These are phyloP conservation scores for Oscheius sp. DNA, from an alignment of 1,140 invertebrate genomes.

Conservation along the genomic window DNA sequence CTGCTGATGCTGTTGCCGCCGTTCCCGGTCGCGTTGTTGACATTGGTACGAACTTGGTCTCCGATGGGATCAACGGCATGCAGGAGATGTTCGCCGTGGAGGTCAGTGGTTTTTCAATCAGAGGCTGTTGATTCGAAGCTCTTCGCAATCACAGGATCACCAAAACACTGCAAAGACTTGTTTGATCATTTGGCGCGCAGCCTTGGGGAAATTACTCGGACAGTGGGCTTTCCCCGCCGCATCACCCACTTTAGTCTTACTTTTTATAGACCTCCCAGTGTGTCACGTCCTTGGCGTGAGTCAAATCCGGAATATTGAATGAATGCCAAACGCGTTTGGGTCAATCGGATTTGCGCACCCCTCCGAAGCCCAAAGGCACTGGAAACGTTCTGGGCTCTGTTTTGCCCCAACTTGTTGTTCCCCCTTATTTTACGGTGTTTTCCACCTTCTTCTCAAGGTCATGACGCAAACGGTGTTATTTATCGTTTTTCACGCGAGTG, in stretches of 20 bases:
- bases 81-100: conserved; percentile 26
- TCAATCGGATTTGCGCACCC: not conserved
- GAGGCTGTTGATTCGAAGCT: not conserved
- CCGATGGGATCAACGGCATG: conserved; percentile 32
- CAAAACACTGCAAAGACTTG: not conserved
- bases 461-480: no score
- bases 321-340: not conserved
- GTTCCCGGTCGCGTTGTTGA: conserved; percentile 23
- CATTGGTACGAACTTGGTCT: conserved; percentile 19
- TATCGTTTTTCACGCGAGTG: no score
- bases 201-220: no score
- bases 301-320: not conserved
- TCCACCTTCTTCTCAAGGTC: not conserved
- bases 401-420: not conserved
- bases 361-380: not conserved
- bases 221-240: no score
- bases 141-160: not conserved
- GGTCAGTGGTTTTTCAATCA: conserved; percentile 3
- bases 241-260: no score
- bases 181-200: not conserved
- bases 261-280: no score
- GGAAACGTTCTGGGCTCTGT: not conserved
- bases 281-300: no score
- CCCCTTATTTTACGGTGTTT: not conserved
- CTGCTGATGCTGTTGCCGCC: conserved; percentile 19